Evolutionary conservation across 2,888 invertebrate genomes (phyloP).

Genomic region (Prenolepis imparis): DNA sequence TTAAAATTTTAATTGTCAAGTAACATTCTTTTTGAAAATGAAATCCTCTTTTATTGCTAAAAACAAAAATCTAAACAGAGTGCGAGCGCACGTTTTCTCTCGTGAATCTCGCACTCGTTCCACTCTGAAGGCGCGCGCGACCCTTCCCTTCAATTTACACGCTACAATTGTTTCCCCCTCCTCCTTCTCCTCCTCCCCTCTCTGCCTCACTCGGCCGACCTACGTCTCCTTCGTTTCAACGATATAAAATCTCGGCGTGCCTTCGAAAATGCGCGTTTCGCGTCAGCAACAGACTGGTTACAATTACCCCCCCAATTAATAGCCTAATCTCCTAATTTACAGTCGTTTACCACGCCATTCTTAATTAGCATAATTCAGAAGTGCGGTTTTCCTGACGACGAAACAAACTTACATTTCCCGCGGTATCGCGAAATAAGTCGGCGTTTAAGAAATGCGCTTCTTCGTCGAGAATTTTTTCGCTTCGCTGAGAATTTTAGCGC

Average conservation of each 20-base stretch:
- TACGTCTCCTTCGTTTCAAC: not conserved
- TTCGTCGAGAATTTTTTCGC: constrained; percentile 7
- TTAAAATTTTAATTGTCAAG: not conserved
- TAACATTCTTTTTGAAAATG: too few species aligned
- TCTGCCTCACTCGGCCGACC: constrained; percentile 32
- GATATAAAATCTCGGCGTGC: constrained; percentile 38
- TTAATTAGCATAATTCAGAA: constrained; percentile 39
- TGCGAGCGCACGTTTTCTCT: not conserved
- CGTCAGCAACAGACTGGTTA: constrained; percentile 8
- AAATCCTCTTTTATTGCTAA: not conserved
- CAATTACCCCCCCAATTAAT: constrained; percentile 40
- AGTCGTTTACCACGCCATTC: constrained; percentile 48
- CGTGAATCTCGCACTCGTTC: not conserved
- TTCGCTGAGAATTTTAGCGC: constrained; percentile 24
- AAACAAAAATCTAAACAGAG: not conserved
- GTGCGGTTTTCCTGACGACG: not conserved
- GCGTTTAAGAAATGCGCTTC: constrained; percentile 5
- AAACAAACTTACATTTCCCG: constrained; percentile 7
- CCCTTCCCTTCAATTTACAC: constrained; percentile 71
- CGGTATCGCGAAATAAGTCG: not conserved
- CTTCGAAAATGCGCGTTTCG: constrained; percentile 23
- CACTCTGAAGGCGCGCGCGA: not conserved
- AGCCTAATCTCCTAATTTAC: constrained; percentile 50
- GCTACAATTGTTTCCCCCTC: constrained; percentile 76
- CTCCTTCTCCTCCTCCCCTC: not conserved